These are phyloP conservation scores for Arctopsyche grandis DNA, from an alignment of 1,140 invertebrate genomes.

Conservation along the genomic window DNA sequence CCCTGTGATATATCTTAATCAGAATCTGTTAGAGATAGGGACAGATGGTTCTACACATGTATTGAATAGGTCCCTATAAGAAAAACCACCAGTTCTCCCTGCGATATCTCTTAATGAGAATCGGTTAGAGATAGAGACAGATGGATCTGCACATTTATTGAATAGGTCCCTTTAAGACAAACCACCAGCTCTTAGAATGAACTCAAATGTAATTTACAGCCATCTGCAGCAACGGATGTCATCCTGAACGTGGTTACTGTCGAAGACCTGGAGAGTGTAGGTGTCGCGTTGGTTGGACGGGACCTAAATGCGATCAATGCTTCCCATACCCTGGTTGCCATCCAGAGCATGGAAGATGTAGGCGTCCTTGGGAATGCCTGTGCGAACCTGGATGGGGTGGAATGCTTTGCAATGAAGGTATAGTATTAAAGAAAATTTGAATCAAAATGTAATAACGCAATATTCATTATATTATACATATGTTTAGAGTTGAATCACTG, in stretches of 20 bases:
- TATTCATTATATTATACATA: no score
- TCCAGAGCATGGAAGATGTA: conserved; percentile 79
- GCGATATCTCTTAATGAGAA: no score
- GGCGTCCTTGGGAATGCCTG: conserved; percentile 88
- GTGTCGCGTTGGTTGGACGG: conserved; percentile 89
- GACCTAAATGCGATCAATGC: conserved; percentile 82
- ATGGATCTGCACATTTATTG: no score
- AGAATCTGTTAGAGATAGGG: no score
- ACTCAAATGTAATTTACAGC: no score
- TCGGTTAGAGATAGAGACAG: no score
- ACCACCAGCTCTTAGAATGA: no score
- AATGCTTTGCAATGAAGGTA: conserved; percentile 87
- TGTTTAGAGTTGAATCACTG: conserved; percentile 78
- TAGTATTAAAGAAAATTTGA: background rate
- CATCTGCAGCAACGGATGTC: conserved; percentile 83
- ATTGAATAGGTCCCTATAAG: no score
- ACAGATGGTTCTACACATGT: no score
- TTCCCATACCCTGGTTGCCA: conserved; percentile 84
- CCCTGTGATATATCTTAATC: no score
- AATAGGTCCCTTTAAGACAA: no score
- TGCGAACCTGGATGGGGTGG: conserved; percentile 88
- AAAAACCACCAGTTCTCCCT: no score
- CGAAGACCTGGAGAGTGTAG: conserved; percentile 79
- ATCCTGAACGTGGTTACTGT: conserved; percentile 86
- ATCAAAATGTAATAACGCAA: background rate